These are phyloP conservation scores for zebrafish (Danio rerio) DNA, from an alignment of 2,113 vertebrate species.

Conservation along the genomic window DNA sequence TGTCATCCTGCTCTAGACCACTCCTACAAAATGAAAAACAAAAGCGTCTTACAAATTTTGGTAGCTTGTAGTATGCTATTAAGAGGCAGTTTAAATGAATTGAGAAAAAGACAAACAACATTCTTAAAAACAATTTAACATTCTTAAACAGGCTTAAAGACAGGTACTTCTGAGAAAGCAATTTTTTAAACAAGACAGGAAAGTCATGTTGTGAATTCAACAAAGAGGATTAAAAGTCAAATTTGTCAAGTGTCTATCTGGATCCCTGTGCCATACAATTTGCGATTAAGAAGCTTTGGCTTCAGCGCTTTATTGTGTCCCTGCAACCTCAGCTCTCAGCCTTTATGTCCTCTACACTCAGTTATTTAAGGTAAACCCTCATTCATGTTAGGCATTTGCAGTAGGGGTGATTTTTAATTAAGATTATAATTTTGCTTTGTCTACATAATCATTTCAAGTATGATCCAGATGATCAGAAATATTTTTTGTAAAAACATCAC, in stretches of 20 bases:
- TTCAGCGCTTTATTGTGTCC: neutral
- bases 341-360: slow-evolving; percentile 5
- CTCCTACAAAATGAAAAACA: slow-evolving; percentile 79
- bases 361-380: slow-evolving; percentile 20
- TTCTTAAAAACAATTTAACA: too few relatives aligned
- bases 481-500: too few relatives aligned
- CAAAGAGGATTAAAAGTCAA: slow-evolving; percentile 46
- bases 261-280: slow-evolving; percentile 25
- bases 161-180: neutral
- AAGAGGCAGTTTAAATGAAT: neutral
- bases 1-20: slow-evolving; percentile 96
- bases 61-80: neutral
- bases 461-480: too few relatives aligned
- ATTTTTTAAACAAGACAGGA: slow-evolving; percentile 14
- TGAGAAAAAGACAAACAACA: neutral
- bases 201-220: slow-evolving; percentile 18
- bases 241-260: slow-evolving; percentile 37
- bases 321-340: slow-evolving; percentile 11
- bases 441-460: too few relatives aligned
- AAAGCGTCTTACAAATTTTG: neutral
- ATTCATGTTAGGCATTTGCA: neutral
- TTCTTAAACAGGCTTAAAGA: neutral
- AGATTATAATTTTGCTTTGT: too few relatives aligned
- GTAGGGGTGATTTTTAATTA: neutral
- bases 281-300: slow-evolving; percentile 37